phyloP scores from a whole-genome alignment of 2,113 vertebrate species.

The Heterotilapia buettikoferi region DNA sequence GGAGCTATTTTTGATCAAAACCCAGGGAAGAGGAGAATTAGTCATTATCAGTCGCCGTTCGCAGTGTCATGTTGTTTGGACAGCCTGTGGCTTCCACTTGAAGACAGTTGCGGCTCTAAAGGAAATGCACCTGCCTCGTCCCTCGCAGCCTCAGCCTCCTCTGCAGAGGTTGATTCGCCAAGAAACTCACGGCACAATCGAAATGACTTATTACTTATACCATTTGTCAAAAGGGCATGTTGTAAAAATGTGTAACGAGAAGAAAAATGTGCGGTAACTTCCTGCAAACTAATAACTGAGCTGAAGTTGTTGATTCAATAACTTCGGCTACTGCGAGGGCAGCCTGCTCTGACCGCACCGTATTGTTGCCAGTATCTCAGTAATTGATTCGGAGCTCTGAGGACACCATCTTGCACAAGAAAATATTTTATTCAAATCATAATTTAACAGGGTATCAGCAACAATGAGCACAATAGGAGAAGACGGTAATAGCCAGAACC shows the following conservation, averaged over 20 bases:
- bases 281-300: neutral
- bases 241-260: neutral
- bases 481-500: constrained; percentile 44
- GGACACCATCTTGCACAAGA: neutral
- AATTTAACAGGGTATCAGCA: constrained; percentile 37
- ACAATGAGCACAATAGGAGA: constrained; percentile 38
- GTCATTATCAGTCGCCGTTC: constrained; percentile 64
- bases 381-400: constrained; percentile 14
- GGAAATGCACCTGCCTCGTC: neutral
- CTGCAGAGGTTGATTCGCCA: neutral
- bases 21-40: constrained; percentile 46
- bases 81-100: constrained; percentile 53
- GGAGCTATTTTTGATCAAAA: constrained; percentile 67
- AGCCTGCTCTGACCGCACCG: neutral
- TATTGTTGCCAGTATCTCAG: neutral
- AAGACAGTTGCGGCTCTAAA: constrained; percentile 28
- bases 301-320: constrained; percentile 2
- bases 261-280: neutral
- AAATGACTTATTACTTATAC: neutral
- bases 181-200: neutral
- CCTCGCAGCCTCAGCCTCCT: neutral
- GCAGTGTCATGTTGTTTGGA: constrained; percentile 62
- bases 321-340: neutral
- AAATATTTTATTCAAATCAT: constrained; percentile 33
- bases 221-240: neutral